Conservation (phyloP, 2,797 vertebrate species). For the Pterois miles region DNA sequence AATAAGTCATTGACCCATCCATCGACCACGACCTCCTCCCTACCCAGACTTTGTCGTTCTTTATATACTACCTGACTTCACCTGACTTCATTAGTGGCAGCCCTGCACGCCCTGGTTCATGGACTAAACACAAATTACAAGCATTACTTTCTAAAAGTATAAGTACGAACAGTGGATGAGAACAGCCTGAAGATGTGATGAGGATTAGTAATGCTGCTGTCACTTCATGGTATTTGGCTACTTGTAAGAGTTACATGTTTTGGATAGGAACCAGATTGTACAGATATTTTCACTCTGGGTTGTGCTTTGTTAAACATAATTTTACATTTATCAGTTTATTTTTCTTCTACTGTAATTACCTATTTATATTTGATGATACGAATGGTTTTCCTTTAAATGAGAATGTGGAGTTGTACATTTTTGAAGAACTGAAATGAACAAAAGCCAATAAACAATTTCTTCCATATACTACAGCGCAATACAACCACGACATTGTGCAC, state of each 20-base stretch:
- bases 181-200: background rate
- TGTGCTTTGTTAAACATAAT: background rate
- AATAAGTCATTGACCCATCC: background rate
- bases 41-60: too few species aligned
- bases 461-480: background rate
- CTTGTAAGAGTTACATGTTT: background rate
- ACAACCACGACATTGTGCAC: background rate
- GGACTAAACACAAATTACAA: background rate
- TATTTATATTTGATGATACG: background rate
- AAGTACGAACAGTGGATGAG: background rate
- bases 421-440: background rate
- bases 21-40: too few species aligned
- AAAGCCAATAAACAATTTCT: background rate
- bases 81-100: too few species aligned
- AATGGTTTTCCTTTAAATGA: background rate
- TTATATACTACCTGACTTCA: too few species aligned
- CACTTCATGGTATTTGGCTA: background rate
- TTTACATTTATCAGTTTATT: background rate
- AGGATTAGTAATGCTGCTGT: background rate
- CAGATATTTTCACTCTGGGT: background rate
- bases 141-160: background rate
- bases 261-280: too few species aligned
- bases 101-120: too few species aligned
- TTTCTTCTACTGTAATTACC: background rate
- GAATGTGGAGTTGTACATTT: background rate